Base-by-base conservation (phyloP, 2,888 invertebrate species). In the Cacoxenus indagator region DNA sequence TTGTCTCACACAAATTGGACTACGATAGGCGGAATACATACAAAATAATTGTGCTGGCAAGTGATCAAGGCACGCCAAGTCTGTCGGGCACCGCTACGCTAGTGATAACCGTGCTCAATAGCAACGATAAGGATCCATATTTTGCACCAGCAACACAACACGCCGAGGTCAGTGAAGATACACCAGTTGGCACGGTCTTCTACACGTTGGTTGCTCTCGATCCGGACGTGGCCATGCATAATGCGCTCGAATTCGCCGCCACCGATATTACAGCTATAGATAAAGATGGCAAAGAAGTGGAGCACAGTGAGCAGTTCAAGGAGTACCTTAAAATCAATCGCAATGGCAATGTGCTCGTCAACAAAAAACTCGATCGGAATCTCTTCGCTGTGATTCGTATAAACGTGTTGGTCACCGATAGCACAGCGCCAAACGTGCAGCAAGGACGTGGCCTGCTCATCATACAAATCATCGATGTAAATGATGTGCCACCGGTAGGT, bases 1-100 rank as follows among this genome's bases (percentile, higher is more conserved):
- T 90, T 0, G 94, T 97, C 0, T 91, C 93, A 0, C 91, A 93
- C 0, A 93, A 93, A 80, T 90, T 98, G 31, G 96, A 97, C 87
- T 96, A 92, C 80, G 96, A 96, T 81, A 90, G 92, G 71, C 90
- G 94, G 62, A 92, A 93, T 76, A 92, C 92, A 0, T 96, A 96
- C 84, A 91, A 92, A 75, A 92, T 97, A 75, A 93, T 95, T 87
- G 91, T 96, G 17, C 90, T 94, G 68, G 96, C 95, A n/a, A 91
- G 92, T 8, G 96, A 96, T 88, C 90, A 92, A 86, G 94, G 94
- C 91, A 92, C 92, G 4, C 96, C 97, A 1, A 92, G 93, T 75
- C 88, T 94, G 62, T 94, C 94, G 0, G 96, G 96, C 8, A 95
- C 95, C 0, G 92, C 95, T 0, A 94, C 93, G 0, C 88, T 97